Conservation (phyloP, 2,797 vertebrate species). For the Sebastes dallii region DNA sequence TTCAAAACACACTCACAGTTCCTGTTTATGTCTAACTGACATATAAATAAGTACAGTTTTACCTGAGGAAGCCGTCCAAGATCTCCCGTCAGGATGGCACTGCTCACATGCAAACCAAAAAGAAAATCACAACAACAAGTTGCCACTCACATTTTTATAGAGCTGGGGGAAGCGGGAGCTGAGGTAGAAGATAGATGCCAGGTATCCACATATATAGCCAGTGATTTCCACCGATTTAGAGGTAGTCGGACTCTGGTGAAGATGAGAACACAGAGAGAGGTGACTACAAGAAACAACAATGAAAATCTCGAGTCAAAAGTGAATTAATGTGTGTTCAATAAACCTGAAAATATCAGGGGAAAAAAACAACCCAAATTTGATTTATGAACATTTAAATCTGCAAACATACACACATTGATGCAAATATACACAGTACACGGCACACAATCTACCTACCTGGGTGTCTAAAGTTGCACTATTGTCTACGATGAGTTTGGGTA, state of each 20-base stretch:
- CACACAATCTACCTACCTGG: slow-evolving; percentile 45
- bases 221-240: slow-evolving; percentile 74
- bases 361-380: neutral
- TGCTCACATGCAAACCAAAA: neutral
- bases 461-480: slow-evolving; percentile 35
- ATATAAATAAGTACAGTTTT: neutral
- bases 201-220: slow-evolving; percentile 81
- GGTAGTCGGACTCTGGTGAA: slow-evolving; percentile 57
- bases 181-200: slow-evolving; percentile 82
- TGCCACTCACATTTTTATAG: slow-evolving; percentile 79
- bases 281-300: too few relatives aligned
- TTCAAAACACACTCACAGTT: neutral
- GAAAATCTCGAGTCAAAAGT: too few relatives aligned
- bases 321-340: neutral
- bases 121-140: neutral
- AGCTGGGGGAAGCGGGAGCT: slow-evolving; percentile 81
- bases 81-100: neutral
- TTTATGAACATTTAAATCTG: neutral
- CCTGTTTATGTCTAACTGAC: neutral
- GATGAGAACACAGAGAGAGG: neutral
- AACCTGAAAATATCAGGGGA: neutral
- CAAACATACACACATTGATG: neutral
- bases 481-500: slow-evolving; percentile 72
- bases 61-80: neutral
- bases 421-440: neutral